Conservation (phyloP, 2,113 vertebrate genomes). For the Trematomus loennbergii region DNA sequence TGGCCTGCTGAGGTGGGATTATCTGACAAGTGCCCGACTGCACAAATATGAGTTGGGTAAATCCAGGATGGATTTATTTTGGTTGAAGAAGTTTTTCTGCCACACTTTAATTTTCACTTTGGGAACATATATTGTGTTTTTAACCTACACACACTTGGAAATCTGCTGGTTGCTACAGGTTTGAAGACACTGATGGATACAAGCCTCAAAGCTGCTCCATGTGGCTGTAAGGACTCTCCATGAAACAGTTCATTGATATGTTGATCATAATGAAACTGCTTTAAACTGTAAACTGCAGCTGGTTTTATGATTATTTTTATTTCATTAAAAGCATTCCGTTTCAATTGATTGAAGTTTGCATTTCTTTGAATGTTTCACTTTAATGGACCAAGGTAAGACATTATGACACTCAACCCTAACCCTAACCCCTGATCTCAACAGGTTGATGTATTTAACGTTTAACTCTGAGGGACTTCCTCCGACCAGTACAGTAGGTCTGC, state of each 20-base stretch:
- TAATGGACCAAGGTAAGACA: neutral
- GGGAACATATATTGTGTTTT: conserved; percentile 33
- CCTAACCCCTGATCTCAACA: neutral
- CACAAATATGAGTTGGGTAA: conserved; percentile 27
- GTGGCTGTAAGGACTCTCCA: neutral
- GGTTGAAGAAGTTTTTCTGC: conserved; percentile 6
- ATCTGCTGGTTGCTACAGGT: conserved; percentile 1
- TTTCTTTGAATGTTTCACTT: neutral
- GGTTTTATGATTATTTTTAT: conserved; percentile 32
- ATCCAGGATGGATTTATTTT: conserved; percentile 23
- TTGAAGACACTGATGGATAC: conserved; percentile 1
- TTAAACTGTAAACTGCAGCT: conserved; percentile 24
- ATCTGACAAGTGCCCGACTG: conserved; percentile 32
- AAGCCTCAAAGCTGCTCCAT: conserved; percentile 1
- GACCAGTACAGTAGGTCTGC: too few species aligned
- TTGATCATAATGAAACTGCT: conserved; percentile 7
- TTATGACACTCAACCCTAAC: neutral
- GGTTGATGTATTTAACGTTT: neutral
- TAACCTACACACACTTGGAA: neutral
- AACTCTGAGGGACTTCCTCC: neutral
- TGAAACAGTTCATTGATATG: neutral
- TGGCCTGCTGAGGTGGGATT: conserved; percentile 38
- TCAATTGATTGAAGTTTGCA: neutral
- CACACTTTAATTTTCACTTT: conserved; percentile 42
- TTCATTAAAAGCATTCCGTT: conserved; percentile 60